These are phyloP conservation scores for Limnodromus scolopaceus DNA, from an alignment of 2,797 vertebrate species.

Conservation along the genomic window DNA sequence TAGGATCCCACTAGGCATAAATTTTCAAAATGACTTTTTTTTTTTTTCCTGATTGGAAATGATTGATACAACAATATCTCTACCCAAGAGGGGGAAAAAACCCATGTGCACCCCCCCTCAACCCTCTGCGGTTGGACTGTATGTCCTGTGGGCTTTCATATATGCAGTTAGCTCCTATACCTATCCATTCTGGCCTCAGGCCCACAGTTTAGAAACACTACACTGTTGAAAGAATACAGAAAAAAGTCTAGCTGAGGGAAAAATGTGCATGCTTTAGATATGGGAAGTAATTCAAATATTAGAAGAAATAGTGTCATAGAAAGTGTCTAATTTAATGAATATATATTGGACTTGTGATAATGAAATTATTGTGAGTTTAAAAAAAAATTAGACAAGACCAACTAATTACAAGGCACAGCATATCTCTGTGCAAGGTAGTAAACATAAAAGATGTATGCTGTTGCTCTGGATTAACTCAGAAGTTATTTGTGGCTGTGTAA, in stretches of 20 bases:
- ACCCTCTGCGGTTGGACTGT: neutral
- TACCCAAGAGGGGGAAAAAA: neutral
- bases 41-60: neutral
- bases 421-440: neutral
- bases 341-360: neutral
- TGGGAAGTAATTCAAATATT: neutral
- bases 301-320: neutral
- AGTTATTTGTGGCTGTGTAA: slow-evolving; percentile 20
- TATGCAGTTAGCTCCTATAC: neutral
- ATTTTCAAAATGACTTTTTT: neutral
- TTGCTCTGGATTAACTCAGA: slow-evolving; percentile 31
- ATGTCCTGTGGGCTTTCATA: neutral
- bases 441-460: neutral
- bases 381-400: neutral
- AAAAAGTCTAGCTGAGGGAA: neutral
- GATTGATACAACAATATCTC: neutral
- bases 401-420: neutral
- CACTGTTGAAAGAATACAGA: neutral
- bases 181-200: neutral
- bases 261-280: neutral
- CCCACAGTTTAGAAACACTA: neutral
- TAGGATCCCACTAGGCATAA: neutral
- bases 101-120: fast-evolving
- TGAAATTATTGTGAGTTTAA: neutral
- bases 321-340: neutral